Evolutionary conservation across 2,888 invertebrate species (phyloP), one percentile per base, ranked within the genome.

Genomic region (Cerceris rybyensis): DNA sequence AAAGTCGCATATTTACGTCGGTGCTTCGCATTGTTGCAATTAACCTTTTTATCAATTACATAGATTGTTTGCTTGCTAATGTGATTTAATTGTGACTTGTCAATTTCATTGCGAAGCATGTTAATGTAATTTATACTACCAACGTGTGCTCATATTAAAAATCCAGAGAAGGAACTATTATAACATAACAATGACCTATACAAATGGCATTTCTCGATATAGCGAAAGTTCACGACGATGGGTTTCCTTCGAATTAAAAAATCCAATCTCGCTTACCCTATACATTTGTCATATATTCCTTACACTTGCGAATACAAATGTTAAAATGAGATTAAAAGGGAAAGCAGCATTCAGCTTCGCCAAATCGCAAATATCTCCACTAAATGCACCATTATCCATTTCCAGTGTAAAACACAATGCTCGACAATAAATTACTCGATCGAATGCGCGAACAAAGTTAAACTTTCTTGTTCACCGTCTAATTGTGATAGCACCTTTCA

Each of bases 81-180:
- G 4, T 4, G 28, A 28, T 4, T n/a, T n/a, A n/a, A n/a, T n/a
- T n/a, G n/a, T n/a, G n/a, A n/a, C n/a, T n/a, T n/a, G n/a, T n/a
- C n/a, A n/a, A n/a, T n/a, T n/a, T n/a, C 2, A 28, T 28, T 28
- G 5, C 13, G 13, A 13, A 8, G 8, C 13, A 46, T 2, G 46
- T 8, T 11, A 46, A 46, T 5, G 67, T 64, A 78, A 72, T 63
- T 81, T 46, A 64, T 71, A 69, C 72, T 69, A 17, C 68, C 43
- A 59, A 63, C 68, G 64, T 46, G 46, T 41, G 14, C 69, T 28
- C 17, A 11, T 54, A 11, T 71, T 66, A 63, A 72, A 70, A 65
- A 63, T 28, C 49, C 60, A 67, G 59, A 58, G 73, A 70, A 52
- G 64, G 79, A 71, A 28, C 4, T 2, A 28, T 28, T 28, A 28